Percentiles rank a stretch among this genome's conserved stretches.
phyloP scores from a whole-genome alignment of 2,113 vertebrate genomes.

The Petrocephalus zakoni region DNA sequence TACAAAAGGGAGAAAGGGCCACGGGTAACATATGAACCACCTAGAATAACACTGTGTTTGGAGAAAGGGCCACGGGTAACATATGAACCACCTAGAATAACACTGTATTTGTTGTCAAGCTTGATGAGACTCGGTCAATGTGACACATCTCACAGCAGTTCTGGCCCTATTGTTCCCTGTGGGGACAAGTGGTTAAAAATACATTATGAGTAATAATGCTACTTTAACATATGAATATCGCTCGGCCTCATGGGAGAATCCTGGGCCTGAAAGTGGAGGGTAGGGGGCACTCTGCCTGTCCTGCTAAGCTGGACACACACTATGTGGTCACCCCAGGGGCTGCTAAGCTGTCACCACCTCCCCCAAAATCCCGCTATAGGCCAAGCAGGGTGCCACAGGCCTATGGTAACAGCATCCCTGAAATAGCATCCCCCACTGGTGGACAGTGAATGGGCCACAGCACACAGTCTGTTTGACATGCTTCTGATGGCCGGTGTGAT shows the following conservation, averaged over 20 bases:
- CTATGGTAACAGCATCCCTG: not conserved
- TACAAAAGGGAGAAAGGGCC: slow-evolving; percentile 26
- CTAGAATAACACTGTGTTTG: not conserved
- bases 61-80: slow-evolving; percentile 32
- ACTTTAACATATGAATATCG: not conserved
- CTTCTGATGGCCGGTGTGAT: not conserved
- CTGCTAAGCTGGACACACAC: not conserved
- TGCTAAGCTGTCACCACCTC: not conserved
- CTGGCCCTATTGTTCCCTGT: not conserved
- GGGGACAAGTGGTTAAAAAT: slow-evolving; percentile 6
- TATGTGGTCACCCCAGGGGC: not conserved
- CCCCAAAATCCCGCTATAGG: not conserved
- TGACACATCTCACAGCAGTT: slow-evolving; percentile 31
- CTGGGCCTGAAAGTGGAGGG: not conserved
- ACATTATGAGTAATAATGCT: not conserved
- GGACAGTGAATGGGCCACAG: not conserved
- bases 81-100: slow-evolving; percentile 14
- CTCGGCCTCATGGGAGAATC: not conserved
- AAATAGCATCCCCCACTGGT: not conserved
- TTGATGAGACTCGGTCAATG: slow-evolving; percentile 40
- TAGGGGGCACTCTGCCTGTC: not conserved
- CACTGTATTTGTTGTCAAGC: slow-evolving; percentile 23
- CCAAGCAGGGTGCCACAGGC: not conserved
- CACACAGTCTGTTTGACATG: not conserved
- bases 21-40: slow-evolving; percentile 29